Evolutionary conservation across 2,888 invertebrate species (phyloP), one percentile per base, ranked within the genome.

Genomic region (Carcina quercana): DNA sequence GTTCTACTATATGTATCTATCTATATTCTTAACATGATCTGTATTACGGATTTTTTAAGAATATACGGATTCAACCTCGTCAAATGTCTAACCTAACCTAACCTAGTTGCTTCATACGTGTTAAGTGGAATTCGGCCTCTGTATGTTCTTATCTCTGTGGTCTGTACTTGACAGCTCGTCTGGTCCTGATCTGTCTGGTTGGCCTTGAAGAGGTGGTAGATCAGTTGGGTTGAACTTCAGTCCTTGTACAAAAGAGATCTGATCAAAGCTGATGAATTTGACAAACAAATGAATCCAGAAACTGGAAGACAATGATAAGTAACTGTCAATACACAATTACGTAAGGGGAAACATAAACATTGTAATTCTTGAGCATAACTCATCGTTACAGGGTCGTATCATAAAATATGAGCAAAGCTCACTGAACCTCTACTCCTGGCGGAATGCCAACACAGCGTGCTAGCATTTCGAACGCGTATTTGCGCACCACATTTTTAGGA

Each of bases 391-490:
- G 30, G 35, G 38, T 30, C 37, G 35, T 44, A 47, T 48, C 47
- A 43, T 49, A 48, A 53, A 53, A 53, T 53, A 51, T 50, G 43
- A 42, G 36, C 26, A 26, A 38, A 39, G 48, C 44, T 36, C 48
- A 47, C 29, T 47, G 47, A 53, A 43, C 45, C 41, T 34, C 32
- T 33, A 21, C 15, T 26, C 12, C 30, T 50, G 55, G 51, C 50
- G 5, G 13, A n/a, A 10, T 34, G 45, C 53, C 55, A 57, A 37
- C 10, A 36, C 29, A 33, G 35, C 24, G 27, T 11, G 20, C 31
- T 28, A 31, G 21, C 13, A 34, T 20, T 27, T 13, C 30, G 4
- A 32, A 25, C 22, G 15, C 24, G 27, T 28, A 27, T 29, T 32
- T 24, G 22, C 27, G 15, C 15, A 21, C 30, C 17, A 19, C 20